Conservation (phyloP, 2,113 vertebrate species). For the Danio rerio region GRCz12tu NC_133196.1:15175501-15176000, state of each 20-base stretch:
- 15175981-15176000: not conserved
- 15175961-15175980: not conserved
- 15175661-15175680: not conserved
- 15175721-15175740: not conserved
- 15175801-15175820: slow-evolving; percentile 98
- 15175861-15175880: not conserved
- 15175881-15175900: not conserved
- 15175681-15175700: not conserved
- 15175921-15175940: not conserved
- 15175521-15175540: not conserved
- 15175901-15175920: not conserved
- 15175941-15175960: not conserved
- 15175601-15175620: slow-evolving; percentile 98
- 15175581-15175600: slow-evolving; percentile 98
- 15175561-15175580: slow-evolving; percentile 98
- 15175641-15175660: slow-evolving; percentile 78
- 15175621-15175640: slow-evolving; percentile 97
- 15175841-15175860: slow-evolving; percentile 67
- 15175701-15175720: not conserved
- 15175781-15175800: slow-evolving; percentile 99
- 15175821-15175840: slow-evolving; percentile 97
- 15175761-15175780: slow-evolving; percentile 99
- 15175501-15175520: too few relatives aligned
- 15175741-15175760: slow-evolving; percentile 81
- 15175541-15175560: slow-evolving; percentile 69